These are phyloP conservation scores for Ostrea edulis DNA, from an alignment of 1,140 invertebrate species.

Conservation along the genomic window DNA sequence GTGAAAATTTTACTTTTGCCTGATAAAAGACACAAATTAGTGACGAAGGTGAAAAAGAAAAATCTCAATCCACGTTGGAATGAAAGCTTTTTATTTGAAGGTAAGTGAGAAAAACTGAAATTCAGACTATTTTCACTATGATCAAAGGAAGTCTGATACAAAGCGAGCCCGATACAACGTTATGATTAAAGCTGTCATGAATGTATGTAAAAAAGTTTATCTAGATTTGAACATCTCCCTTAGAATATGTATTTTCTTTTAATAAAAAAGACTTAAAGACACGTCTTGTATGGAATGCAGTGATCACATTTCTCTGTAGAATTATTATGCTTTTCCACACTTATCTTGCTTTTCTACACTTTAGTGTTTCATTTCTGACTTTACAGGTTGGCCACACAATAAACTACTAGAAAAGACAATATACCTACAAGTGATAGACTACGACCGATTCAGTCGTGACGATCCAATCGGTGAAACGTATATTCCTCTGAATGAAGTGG, in stretches of 20 bases:
- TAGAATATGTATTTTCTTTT: too few species aligned
- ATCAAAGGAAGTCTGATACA: too few species aligned
- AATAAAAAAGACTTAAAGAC: too few species aligned
- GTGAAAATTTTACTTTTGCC: slow-evolving; percentile 91
- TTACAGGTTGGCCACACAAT: slow-evolving; percentile 76
- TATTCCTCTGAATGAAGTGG: slow-evolving; percentile 88
- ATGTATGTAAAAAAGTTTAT: too few species aligned
- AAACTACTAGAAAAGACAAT: slow-evolving; percentile 75
- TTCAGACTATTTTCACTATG: too few species aligned
- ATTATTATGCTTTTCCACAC: neutral
- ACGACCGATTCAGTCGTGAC: slow-evolving; percentile 97
- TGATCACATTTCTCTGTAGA: neutral
- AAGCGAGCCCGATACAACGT: too few species aligned
- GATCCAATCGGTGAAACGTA: slow-evolving; percentile 99
- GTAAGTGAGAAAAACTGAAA: slow-evolving; percentile 78
- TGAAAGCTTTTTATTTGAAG: slow-evolving; percentile 98
- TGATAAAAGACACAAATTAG: slow-evolving; percentile 97
- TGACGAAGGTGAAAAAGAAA: slow-evolving; percentile 97
- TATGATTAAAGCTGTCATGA: too few species aligned
- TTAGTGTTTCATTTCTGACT: slow-evolving; percentile 26
- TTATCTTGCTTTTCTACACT: neutral
- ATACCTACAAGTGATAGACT: slow-evolving; percentile 86
- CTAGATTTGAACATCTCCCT: too few species aligned
- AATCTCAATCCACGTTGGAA: slow-evolving; percentile 98
- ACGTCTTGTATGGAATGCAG: too few species aligned